phyloP scores from a whole-genome alignment of 1,140 invertebrate genomes.

The Plectus sambesii region DNA sequence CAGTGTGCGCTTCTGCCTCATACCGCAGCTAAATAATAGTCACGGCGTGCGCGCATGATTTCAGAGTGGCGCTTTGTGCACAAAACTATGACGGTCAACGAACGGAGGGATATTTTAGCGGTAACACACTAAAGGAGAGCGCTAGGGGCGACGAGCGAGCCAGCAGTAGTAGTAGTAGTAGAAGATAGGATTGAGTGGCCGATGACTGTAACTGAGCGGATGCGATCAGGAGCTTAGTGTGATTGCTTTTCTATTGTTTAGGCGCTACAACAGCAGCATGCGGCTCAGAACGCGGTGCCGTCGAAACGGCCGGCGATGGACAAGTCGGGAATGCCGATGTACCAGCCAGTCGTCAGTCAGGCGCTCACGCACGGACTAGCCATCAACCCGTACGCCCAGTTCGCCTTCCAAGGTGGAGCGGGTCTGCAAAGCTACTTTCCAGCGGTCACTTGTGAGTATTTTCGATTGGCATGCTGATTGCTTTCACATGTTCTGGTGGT shows the following conservation, averaged over 20 bases:
- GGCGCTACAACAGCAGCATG: background rate
- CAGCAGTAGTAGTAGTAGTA: slow-evolving; percentile 5
- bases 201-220: slow-evolving; percentile 7
- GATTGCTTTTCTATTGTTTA: slow-evolving; percentile 4
- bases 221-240: slow-evolving; percentile 4
- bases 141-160: slow-evolving; percentile 14
- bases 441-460: slow-evolving; percentile 34
- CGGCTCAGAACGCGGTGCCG: slow-evolving; percentile 17
- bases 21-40: no score
- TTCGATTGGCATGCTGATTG: no score
- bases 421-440: slow-evolving; percentile 30
- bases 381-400: slow-evolving; percentile 10
- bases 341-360: slow-evolving; percentile 11
- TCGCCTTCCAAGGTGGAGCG: slow-evolving; percentile 27
- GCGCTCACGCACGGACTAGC: no score
- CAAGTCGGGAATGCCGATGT: slow-evolving; percentile 25
- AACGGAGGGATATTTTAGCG: no score
- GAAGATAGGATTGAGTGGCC: slow-evolving; percentile 14
- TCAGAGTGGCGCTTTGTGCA: no score
- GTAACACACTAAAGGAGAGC: no score
- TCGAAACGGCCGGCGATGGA: slow-evolving; percentile 26
- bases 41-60: no score
- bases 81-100: no score
- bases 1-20: no score
- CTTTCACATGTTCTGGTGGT: no score